A percentile compares a stretch with the other conserved stretches of the same genome.
These are phyloP conservation scores for Furcifer pardalis DNA, from an alignment of 2,797 vertebrate species.

Conservation along the genomic window DNA sequence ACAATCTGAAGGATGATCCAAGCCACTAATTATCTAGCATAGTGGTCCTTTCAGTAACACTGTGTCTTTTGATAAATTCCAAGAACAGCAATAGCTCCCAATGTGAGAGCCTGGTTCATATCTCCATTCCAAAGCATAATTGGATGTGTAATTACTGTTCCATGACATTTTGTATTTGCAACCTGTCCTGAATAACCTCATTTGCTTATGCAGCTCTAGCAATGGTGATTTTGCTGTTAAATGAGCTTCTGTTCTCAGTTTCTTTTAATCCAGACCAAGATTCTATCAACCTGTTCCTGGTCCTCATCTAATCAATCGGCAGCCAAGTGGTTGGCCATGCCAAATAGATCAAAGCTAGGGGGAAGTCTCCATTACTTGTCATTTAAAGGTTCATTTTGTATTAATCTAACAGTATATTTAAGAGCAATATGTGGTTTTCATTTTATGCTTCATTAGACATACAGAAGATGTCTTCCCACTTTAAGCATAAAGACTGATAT, in stretches of 20 bases:
- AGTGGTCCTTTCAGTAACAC: background rate
- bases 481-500: background rate
- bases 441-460: background rate
- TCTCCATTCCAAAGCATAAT: conserved; percentile 7
- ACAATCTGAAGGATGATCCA: conserved; percentile 8
- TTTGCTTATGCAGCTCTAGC: conserved; percentile 11
- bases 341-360: background rate
- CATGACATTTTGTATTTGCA: conserved; percentile 11
- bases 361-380: background rate
- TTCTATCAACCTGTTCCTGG: background rate
- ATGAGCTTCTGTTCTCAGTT: background rate
- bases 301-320: no score
- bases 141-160: conserved; percentile 2
- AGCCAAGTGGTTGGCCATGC: no score
- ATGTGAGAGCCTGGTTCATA: background rate
- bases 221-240: conserved; percentile 20
- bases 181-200: conserved; percentile 8
- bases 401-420: background rate
- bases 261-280: background rate
- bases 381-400: background rate
- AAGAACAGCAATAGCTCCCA: background rate
- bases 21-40: conserved; percentile 25
- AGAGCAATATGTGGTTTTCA: background rate
- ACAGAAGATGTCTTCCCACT: background rate
- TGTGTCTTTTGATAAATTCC: background rate